phyloP scores from a whole-genome alignment of 2,113 vertebrate species.

The Stomatorhinus ivindoensis region DNA sequence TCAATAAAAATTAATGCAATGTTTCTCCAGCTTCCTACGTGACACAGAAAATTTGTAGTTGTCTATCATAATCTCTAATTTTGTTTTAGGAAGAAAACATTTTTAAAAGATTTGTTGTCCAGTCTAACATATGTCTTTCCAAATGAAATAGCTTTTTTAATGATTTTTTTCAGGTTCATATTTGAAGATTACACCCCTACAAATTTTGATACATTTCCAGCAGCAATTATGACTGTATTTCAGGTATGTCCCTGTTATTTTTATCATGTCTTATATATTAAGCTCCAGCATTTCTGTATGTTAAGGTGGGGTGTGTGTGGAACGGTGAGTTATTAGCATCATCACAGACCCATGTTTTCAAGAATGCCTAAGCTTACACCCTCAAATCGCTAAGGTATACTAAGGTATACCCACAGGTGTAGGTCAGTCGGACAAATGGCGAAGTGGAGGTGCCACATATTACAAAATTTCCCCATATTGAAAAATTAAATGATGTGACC shows the following conservation, averaged over 20 bases:
- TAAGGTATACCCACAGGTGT: neutral
- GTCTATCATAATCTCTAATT: neutral
- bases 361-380: neutral
- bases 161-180: conserved; percentile 58
- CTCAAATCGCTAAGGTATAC: neutral
- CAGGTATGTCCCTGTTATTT: conserved; percentile 54
- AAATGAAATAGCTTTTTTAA: conserved; percentile 20
- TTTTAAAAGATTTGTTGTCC: neutral
- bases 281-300: neutral
- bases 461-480: neutral
- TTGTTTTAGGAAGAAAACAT: neutral
- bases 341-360: neutral
- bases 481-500: neutral
- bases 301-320: neutral
- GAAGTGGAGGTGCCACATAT: neutral
- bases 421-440: neutral
- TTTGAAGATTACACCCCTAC: conserved; percentile 74
- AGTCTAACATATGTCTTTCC: neutral
- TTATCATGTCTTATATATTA: conserved; percentile 25
- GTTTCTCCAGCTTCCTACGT: neutral
- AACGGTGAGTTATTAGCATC: neutral
- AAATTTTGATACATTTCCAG: conserved; percentile 74
- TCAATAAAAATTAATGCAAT: neutral
- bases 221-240: conserved; percentile 71
- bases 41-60: neutral